These are phyloP conservation scores for Pogonomyrmex barbatus DNA, from an alignment of 1,140 invertebrate species.

Conservation along the genomic window DNA sequence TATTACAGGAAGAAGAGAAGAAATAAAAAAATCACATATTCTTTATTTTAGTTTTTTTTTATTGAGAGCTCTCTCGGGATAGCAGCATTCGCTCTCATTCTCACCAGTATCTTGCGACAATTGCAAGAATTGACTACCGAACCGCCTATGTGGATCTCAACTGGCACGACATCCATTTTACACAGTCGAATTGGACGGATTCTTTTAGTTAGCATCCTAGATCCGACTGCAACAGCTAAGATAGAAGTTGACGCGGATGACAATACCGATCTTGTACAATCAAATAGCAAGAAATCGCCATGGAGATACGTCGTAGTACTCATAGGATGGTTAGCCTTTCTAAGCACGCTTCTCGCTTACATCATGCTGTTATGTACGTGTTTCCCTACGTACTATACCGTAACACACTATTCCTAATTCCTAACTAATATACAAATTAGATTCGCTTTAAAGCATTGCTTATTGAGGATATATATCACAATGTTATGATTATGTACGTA, in stretches of 20 bases:
- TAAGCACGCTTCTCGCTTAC: slow-evolving; percentile 70
- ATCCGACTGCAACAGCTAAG: slow-evolving; percentile 77
- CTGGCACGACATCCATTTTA: slow-evolving; percentile 59
- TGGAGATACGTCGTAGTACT: slow-evolving; percentile 76
- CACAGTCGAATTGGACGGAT: slow-evolving; percentile 77
- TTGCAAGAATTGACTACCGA: slow-evolving; percentile 63
- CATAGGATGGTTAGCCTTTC: slow-evolving; percentile 76
- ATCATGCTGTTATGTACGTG: slow-evolving; percentile 71
- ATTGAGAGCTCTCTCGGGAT: slow-evolving; percentile 82
- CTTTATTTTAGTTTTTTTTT: slow-evolving; percentile 83
- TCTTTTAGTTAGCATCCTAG: slow-evolving; percentile 78
- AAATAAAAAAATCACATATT: slow-evolving; percentile 13
- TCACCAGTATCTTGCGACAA: slow-evolving; percentile 82
- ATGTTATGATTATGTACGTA: background rate
- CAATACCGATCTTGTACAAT: slow-evolving; percentile 73
- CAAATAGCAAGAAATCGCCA: slow-evolving; percentile 28
- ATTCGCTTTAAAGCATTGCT: background rate
- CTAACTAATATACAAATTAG: slow-evolving; percentile 5
- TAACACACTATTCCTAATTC: background rate
- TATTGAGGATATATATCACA: background rate
- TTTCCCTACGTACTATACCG: slow-evolving; percentile 59
- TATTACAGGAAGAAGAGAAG: background rate
- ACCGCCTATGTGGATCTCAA: slow-evolving; percentile 72
- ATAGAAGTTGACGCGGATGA: slow-evolving; percentile 77
- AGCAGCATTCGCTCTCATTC: slow-evolving; percentile 81